These are phyloP conservation scores for Cristatella mucedo DNA, from an alignment of 2,888 invertebrate genomes.

Conservation along the genomic window DNA sequence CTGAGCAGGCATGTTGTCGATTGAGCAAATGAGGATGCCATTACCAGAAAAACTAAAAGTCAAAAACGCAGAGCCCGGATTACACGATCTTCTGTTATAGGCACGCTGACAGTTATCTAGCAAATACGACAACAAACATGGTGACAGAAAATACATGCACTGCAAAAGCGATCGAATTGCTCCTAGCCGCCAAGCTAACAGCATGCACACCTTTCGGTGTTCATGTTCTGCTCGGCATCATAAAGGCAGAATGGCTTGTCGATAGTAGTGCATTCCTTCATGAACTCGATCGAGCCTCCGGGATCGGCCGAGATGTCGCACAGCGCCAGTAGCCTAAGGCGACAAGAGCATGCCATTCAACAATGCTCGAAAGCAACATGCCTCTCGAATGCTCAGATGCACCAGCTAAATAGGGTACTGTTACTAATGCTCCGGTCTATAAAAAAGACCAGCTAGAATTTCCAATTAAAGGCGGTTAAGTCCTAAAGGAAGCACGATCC, in stretches of 20 bases:
- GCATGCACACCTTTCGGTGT: slow-evolving; percentile 58
- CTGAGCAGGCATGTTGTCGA: slow-evolving; percentile 99
- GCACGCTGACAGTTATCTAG: neutral
- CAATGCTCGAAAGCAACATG: too few relatives aligned
- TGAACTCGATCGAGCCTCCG: slow-evolving; percentile 93
- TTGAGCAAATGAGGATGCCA: slow-evolving; percentile 95
- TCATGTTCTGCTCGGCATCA: slow-evolving; percentile 92
- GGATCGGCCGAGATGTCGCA: slow-evolving; percentile 99
- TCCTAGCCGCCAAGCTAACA: too few relatives aligned
- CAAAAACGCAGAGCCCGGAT: slow-evolving; percentile 6
- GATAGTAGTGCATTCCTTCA: slow-evolving; percentile 98
- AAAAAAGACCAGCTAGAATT: too few relatives aligned
- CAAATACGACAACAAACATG: neutral
- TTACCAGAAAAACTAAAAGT: slow-evolving; percentile 69
- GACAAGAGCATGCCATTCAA: neutral
- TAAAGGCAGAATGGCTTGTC: slow-evolving; percentile 98
- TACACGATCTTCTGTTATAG: neutral
- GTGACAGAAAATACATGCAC: neutral
- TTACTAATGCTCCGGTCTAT: too few relatives aligned
- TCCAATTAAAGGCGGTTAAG: too few relatives aligned
- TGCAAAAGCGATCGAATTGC: too few relatives aligned
- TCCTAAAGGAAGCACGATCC: too few relatives aligned
- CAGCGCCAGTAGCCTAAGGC: slow-evolving; percentile 62
- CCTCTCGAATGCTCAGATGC: too few relatives aligned
- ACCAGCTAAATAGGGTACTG: too few relatives aligned